Evolutionary conservation across 1,140 invertebrate genomes (phyloP).

Genomic region (Oryctes rhinoceros): DNA sequence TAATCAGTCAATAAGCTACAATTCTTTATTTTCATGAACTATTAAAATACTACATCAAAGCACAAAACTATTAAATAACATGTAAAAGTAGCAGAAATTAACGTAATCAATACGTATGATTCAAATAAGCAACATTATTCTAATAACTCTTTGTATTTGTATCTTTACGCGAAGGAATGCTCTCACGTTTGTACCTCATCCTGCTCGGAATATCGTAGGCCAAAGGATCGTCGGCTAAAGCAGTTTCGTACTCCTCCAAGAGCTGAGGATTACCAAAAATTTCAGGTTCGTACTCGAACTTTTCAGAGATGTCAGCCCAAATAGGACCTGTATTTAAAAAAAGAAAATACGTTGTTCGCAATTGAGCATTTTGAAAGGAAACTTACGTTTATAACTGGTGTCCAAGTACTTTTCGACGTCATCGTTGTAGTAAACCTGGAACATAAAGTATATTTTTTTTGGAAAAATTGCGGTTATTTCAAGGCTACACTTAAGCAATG

Average conservation of each 20-base stretch:
- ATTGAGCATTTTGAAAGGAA: neutral
- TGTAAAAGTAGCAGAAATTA: neutral
- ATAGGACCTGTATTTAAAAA: neutral
- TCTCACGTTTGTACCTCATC: slow-evolving; percentile 9
- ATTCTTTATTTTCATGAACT: neutral
- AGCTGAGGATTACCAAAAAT: slow-evolving; percentile 19
- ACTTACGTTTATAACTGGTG: neutral
- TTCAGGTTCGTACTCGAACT: slow-evolving; percentile 15
- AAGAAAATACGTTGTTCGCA: neutral
- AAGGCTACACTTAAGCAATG: neutral
- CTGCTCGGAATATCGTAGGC: slow-evolving; percentile 2
- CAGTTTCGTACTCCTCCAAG: slow-evolving; percentile 6
- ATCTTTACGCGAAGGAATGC: neutral
- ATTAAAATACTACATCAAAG: neutral
- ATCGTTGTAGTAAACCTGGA: slow-evolving; percentile 8
- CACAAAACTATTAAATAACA: neutral
- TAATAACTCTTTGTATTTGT: neutral
- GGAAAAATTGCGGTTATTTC: neutral
- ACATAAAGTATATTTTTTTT: neutral
- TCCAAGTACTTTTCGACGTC: neutral
- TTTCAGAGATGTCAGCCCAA: slow-evolving; percentile 17
- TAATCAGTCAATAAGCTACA: neutral
- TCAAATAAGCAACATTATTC: neutral
- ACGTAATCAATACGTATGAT: neutral
- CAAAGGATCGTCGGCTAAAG: slow-evolving; percentile 12